Base-by-base conservation (phyloP, 2,888 invertebrate species). In the Ormyrus rosae region DNA sequence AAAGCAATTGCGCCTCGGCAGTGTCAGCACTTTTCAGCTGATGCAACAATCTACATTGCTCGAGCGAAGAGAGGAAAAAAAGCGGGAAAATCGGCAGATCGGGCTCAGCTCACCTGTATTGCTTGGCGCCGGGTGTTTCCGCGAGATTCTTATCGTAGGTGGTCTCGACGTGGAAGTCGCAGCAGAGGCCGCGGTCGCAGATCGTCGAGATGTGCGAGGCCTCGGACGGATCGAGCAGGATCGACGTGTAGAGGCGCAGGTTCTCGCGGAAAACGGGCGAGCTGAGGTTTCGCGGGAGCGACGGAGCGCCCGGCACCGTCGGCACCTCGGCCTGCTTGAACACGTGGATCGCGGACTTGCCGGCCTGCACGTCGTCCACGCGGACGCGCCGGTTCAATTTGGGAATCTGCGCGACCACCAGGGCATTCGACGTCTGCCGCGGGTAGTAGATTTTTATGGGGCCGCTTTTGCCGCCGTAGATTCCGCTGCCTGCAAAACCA, bases 331-430 rank as follows among this genome's bases (percentile, higher is more conserved):
- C 75, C 9, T 78, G 78, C 13, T 71, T 67, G 67, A 78, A 81
- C 51, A 63, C 67, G 71, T 81, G 71, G 11, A 78, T 13, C 2
- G 46, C 8, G n/a, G 67, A 48, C 0, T 61, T 58, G 0, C 50
- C 55, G 0, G 60, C 48, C 6, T 48, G 50, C 9, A 19, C 50
- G 55, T 81, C 60, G 5, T 64, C 64, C 11, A 48, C 1, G 11
- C 77, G 69, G 9, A 51, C 11, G 7, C 65, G 68, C 5, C 76
- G 50, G 1, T 73, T 68, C 5, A 75, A 10, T 87, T 92, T 93
- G 0, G 92, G 92, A 0, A 93, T 91, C 84, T 87, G 90, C 1
- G 91, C 88, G 0, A 92, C 91, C 1, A 92, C 86, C 0, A 93
- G 83, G 0, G 88, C 87, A n/a, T 92, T 92, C 0, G 90, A 90